Evolutionary conservation across 1,140 invertebrate genomes (phyloP), one percentile per base, ranked within the genome.

Genomic region (Drosophila bifasciata): DNA sequence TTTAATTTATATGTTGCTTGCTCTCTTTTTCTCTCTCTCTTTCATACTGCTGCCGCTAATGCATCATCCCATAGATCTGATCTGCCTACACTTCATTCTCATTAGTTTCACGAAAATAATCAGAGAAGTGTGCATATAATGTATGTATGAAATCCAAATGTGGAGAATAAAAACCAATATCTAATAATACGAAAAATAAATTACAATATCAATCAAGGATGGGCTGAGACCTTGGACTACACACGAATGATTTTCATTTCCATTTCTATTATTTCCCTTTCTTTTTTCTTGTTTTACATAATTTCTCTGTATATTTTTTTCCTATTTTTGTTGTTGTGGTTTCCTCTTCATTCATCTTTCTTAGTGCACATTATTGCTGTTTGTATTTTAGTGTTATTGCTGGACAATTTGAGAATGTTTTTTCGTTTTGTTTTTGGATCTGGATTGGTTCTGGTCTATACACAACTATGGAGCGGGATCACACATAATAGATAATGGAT

Each of bases 151-250:
- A n/a, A 28, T 28, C 8, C 28, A 28, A 28, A 28, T 28, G 28
- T 28, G 28, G 8, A 28, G 28, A 28, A 40, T 8, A 39, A 44
- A 44, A 61, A 72, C 36, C 44, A 49, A 49, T 41, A 51, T 57
- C 16, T 52, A 66, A 52, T 55, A 44, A 72, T 67, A 79, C 55
- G 43, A 78, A 78, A 46, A 53, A 70, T 79, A 67, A 79, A 70
- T 79, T 79, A 66, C 70, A 73, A 64, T 81, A 77, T 69, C 68
- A 77, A 81, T 74, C 23, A 59, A 71, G 50, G 43, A 45, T 15
- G 39, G 25, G 39, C 36, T 11, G 52, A 53, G 45, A 70, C 44
- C 43, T 55, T 64, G 41, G 28, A 51, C 32, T 36, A 36, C 11
- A 13, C 32, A 25, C 23, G 7, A 5, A 25, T 25, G 5, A 25